Conservation (phyloP, 2,888 invertebrate species). For the Protula sp. region DNA sequence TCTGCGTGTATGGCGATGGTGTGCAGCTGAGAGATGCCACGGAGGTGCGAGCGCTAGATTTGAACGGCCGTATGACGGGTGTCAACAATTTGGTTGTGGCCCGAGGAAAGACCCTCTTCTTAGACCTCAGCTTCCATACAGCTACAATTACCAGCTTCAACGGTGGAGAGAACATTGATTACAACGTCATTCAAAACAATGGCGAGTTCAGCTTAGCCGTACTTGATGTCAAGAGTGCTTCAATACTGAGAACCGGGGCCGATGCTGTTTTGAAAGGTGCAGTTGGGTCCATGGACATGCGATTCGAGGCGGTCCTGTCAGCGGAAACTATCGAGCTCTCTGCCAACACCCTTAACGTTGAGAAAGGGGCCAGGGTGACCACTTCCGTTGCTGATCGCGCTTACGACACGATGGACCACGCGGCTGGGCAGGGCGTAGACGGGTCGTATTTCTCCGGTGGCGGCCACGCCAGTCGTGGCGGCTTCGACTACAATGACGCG, state of each 20-base stretch:
- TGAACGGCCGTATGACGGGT: conserved; percentile 30
- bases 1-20: conserved; percentile 33
- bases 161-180: not conserved
- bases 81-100: conserved; percentile 28
- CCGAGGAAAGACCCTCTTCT: conserved; percentile 25
- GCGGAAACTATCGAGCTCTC: conserved; percentile 32
- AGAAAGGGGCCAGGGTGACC: conserved; percentile 32
- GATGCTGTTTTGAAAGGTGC: conserved; percentile 23
- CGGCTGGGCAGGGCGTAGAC: conserved; percentile 22
- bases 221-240: conserved; percentile 29
- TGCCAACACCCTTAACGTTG: conserved; percentile 26
- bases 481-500: conserved; percentile 20
- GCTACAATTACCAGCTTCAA: conserved; percentile 18
- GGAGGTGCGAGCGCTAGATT: conserved; percentile 26
- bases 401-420: conserved; percentile 26
- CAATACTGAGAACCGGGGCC: conserved; percentile 26
- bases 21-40: conserved; percentile 13
- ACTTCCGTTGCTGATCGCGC: conserved; percentile 29
- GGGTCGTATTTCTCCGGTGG: conserved; percentile 26
- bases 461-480: conserved; percentile 33
- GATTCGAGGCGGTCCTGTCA: conserved; percentile 30
- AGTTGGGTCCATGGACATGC: conserved; percentile 25
- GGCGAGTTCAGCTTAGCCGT: conserved; percentile 28
- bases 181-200: conserved; percentile 19
- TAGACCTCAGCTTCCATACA: conserved; percentile 29